These are phyloP conservation scores for Hippoglossus hippoglossus DNA, from an alignment of 2,797 vertebrate species.

Conservation along the genomic window DNA sequence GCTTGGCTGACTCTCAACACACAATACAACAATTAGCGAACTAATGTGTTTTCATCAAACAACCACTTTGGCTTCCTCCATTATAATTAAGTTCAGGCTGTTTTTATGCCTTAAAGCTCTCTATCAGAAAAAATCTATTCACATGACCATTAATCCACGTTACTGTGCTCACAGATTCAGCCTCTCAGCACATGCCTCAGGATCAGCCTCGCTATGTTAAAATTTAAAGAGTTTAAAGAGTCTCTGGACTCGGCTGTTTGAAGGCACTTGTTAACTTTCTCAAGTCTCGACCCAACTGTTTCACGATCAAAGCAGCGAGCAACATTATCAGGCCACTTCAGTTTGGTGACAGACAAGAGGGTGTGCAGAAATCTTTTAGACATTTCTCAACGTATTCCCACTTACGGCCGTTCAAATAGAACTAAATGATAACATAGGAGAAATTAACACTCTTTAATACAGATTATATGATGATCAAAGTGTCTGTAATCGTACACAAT, in stretches of 20 bases:
- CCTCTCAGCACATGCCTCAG: slow-evolving; percentile 18
- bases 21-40: slow-evolving; percentile 34
- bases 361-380: no score
- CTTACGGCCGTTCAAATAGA: no score
- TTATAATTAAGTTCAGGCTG: slow-evolving; percentile 18
- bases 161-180: slow-evolving; percentile 24
- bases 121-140: slow-evolving; percentile 27
- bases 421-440: no score
- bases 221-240: slow-evolving; percentile 45
- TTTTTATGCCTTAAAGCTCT: slow-evolving; percentile 18
- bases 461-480: slow-evolving; percentile 42
- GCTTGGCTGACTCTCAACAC: slow-evolving; percentile 28
- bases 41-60: slow-evolving; percentile 35
- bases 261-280: slow-evolving; percentile 40
- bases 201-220: slow-evolving; percentile 28
- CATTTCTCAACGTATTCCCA: no score
- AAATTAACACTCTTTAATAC: slow-evolving; percentile 5
- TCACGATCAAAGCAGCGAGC: slow-evolving; percentile 30
- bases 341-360: slow-evolving; percentile 4
- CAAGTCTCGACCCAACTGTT: slow-evolving; percentile 15
- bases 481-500: slow-evolving; percentile 43
- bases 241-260: slow-evolving; percentile 39
- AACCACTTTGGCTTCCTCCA: slow-evolving; percentile 4
- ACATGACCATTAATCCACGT: slow-evolving; percentile 13
- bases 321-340: slow-evolving; percentile 11